Evolutionary conservation across 2,797 vertebrate species (phyloP), one percentile per base, ranked within the genome.

Genomic region (Onychomys arenicola): DNA sequence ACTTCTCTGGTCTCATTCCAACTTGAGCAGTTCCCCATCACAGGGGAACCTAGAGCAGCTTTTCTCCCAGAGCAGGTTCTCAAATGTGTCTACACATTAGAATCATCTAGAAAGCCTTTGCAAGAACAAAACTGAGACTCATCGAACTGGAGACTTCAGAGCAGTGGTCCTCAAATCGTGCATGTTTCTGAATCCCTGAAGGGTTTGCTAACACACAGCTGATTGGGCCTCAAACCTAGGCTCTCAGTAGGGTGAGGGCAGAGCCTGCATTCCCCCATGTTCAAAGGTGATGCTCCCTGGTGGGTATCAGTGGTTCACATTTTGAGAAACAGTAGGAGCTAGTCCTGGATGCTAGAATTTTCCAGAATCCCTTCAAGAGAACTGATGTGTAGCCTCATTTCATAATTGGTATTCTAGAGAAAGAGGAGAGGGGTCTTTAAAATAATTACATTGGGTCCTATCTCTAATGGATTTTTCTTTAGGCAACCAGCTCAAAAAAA

Each of bases 291-390:
- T 32, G 6, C n/a, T 78, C 5, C 85, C 29, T 23, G 55, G 10
- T 86, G 0, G 76, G 77, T 94, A 16, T 43, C 55, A 46, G 37
- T 34, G 52, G 43, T 61, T 9, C 46, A 89, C 37, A 73, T 57
- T 95, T 67, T 13, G 34, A 82, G 21, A 95, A 82, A 61, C 11
- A 19, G 57, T 46, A n/a, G 29, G 40, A 90, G 34, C 67, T 40
- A 25, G 12, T n/a, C 49, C 63, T 61, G 27, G 92, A 34, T 73
- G 40, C 34, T 19, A 25, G 37, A n/a, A 86, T 59, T 71, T 88
- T 92, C 84, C n/a, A 32, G 65, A 96, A 92, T 46, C 5, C 89
- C 85, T 93, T 96, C 5, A 65, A 65, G 43, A 95, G 61, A 95
- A 29, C 89, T 83, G 63, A 55, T 37, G 0, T 57, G 10, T 27